Evolutionary conservation across 2,113 vertebrate genomes (phyloP).

Genomic region (Triplophysa rosa): DNA sequence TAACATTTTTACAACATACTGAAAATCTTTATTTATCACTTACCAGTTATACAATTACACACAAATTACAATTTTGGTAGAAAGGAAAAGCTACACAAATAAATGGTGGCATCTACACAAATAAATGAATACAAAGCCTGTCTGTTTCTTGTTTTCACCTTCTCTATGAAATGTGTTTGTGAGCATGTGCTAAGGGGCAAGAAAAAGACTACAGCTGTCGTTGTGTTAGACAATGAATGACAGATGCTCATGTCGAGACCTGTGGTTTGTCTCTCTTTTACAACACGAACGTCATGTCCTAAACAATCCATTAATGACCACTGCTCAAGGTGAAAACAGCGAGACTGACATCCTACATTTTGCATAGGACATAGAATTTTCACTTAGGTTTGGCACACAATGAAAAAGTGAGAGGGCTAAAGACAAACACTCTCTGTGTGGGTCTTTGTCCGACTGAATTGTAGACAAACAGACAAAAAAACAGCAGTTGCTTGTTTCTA

Average conservation of each 20-base stretch:
- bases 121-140: too few species aligned
- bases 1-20: too few species aligned
- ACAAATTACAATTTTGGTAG: too few species aligned
- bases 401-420: background rate
- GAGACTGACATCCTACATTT: background rate
- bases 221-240: background rate
- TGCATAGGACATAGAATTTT: background rate
- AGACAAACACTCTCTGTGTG: conserved; percentile 7
- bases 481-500: background rate
- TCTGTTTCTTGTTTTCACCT: too few species aligned
- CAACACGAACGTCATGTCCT: background rate
- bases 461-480: background rate
- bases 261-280: background rate
- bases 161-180: too few species aligned
- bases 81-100: too few species aligned
- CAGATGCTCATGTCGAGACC: background rate
- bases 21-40: too few species aligned
- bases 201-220: too few species aligned
- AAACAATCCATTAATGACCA: background rate
- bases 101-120: too few species aligned
- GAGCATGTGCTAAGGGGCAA: too few species aligned
- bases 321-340: background rate
- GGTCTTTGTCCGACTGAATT: background rate
- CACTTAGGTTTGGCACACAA: background rate
- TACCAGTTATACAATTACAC: too few species aligned